Evolutionary conservation across 2,797 vertebrate species (phyloP).

Genomic region (Aldrovandia affinis): DNA sequence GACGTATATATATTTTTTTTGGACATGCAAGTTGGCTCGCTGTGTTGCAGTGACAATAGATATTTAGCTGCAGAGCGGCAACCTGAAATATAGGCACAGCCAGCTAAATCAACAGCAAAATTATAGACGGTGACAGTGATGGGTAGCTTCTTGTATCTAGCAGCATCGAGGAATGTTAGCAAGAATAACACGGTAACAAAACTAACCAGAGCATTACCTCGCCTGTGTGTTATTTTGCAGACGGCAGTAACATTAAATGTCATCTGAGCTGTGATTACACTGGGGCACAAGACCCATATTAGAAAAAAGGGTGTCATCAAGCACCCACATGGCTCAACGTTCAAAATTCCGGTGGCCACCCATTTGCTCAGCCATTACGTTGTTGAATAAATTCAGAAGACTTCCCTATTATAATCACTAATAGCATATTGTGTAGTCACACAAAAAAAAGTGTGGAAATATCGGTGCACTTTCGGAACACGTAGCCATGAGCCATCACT

Average conservation of each 20-base stretch:
- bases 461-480: background rate
- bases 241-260: background rate
- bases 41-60: background rate
- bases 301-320: background rate
- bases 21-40: background rate
- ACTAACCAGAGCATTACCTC: background rate
- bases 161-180: background rate
- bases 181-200: background rate
- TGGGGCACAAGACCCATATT: too few species aligned
- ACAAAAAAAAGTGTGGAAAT: background rate
- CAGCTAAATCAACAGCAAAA: background rate
- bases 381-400: background rate
- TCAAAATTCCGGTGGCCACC: background rate
- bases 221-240: background rate
- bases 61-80: background rate
- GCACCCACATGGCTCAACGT: background rate
- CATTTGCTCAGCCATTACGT: too few species aligned
- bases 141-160: background rate
- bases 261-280: too few species aligned
- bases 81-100: background rate
- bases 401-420: background rate
- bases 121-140: background rate
- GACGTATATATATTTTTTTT: background rate
- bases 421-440: background rate
- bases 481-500: background rate